Base-by-base conservation (phyloP, 2,113 vertebrate genomes). In the Dolichotis patagonum region DNA sequence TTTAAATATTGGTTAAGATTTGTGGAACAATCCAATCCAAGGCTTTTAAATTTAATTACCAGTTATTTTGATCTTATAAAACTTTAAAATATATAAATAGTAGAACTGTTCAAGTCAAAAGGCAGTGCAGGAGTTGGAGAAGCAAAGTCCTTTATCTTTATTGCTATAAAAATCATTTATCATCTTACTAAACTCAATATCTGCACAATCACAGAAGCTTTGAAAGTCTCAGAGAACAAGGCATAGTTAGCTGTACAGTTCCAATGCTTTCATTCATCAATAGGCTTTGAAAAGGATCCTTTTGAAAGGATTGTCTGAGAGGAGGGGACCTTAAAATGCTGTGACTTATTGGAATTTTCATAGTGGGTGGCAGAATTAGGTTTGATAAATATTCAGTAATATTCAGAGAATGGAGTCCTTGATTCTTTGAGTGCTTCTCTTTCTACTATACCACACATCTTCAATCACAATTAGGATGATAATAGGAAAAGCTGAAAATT, bases 331-430 rank as follows among this genome's bases (percentile, higher is more conserved):
- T 28, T 86, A 54, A 49, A 14, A 41, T 80, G 8, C 16, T 78
- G 26, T 73, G n/a, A 90, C 41, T 96, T 93, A 75, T 3, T 69
- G 80, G 49, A 60, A 0, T 7, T 58, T 71, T 94, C 38, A 81
- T 26, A 16, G 35, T 41, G n/a, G 65, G 52, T 65, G 77, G 35
- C 62, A 75, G 65, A 77, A 56, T 19, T 58, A 67, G 92, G 5
- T 11, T 92, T 87, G 67, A 96, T 75, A 87, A 96, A 96, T 90
- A 90, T 62, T 60, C 84, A 85, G 54, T 89, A 60, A 81, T 94
- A 94, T 58, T 96, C 35, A 87, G 80, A 87, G 32, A 93, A 71
- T 41, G 22, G 63, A 95, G 26, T 54, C 46, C 78, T 90, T 88
- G 73, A 41, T 94, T 86, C 78, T 4, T 7, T 38, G 52, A 60